Conservation (phyloP, 2,888 invertebrate species). For the Tachina grossa region DNA sequence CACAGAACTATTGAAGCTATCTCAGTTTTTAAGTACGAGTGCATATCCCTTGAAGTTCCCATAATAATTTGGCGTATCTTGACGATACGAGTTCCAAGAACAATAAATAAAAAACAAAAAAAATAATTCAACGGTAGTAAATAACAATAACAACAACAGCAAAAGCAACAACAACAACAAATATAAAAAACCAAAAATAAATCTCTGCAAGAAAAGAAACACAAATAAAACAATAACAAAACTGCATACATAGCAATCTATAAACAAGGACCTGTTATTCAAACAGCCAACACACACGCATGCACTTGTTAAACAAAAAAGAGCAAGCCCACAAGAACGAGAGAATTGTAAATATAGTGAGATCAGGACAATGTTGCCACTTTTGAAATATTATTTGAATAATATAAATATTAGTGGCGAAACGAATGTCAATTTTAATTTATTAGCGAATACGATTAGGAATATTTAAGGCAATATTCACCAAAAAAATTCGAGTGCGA, state of each 20-base stretch:
- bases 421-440: too few species aligned
- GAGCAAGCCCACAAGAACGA: conserved; percentile 1
- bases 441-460: too few species aligned
- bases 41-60: conserved; percentile 58
- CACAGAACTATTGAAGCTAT: background rate
- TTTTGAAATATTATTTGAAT: background rate
- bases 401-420: too few species aligned
- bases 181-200: conserved; percentile 27
- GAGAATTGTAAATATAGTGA: background rate
- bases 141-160: conserved; percentile 30
- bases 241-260: conserved; percentile 15
- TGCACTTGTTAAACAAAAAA: conserved; percentile 54
- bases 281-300: conserved; percentile 11
- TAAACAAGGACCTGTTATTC: conserved; percentile 51
- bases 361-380: background rate
- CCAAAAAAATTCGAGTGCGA: too few species aligned
- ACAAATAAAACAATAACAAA: conserved; percentile 19
- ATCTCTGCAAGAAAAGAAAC: conserved; percentile 16
- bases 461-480: too few species aligned
- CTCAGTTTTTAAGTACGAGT: conserved; percentile 8
- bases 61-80: conserved; percentile 6
- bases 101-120: conserved; percentile 28
- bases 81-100: conserved; percentile 30
- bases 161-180: background rate
- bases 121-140: conserved; percentile 57